A percentile compares a stretch with the other conserved stretches of the same genome.
phyloP scores from a whole-genome alignment of 2,113 vertebrate genomes.

The Turnix velox region DNA sequence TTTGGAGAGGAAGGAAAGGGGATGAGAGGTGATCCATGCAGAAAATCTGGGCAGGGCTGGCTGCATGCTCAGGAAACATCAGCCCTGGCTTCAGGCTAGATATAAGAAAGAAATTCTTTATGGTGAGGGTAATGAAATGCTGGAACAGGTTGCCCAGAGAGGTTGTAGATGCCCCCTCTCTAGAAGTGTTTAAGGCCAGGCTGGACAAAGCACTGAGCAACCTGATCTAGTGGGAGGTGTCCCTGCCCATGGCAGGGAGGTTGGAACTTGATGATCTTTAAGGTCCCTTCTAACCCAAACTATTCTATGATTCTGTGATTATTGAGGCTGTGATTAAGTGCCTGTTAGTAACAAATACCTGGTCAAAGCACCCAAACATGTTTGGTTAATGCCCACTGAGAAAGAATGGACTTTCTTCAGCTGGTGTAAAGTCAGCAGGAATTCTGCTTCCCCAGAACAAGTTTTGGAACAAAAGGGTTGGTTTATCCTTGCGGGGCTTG shows the following conservation, averaged over 20 bases:
- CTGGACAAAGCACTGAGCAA: too few species aligned
- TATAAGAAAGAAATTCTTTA: too few species aligned
- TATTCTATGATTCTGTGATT: too few species aligned
- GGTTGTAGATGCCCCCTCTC: too few species aligned
- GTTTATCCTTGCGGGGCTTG: constrained; percentile 93
- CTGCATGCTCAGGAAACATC: background rate
- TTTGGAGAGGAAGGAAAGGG: background rate
- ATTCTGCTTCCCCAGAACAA: background rate
- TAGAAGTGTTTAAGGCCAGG: too few species aligned
- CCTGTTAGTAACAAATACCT: background rate
- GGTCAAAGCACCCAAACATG: background rate
- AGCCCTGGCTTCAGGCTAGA: too few species aligned
- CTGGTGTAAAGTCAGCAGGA: background rate
- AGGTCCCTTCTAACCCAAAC: too few species aligned
- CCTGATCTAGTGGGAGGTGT: too few species aligned
- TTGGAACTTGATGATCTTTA: too few species aligned
- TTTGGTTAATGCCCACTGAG: background rate
- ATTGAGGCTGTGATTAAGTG: background rate
- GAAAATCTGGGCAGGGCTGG: background rate
- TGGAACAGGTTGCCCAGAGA: too few species aligned
- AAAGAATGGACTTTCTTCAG: background rate
- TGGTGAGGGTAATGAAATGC: too few species aligned
- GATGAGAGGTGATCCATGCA: background rate
- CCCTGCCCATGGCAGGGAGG: too few species aligned
- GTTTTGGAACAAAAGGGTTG: constrained; percentile 55